Evolutionary conservation across 2,888 invertebrate species (phyloP), one percentile per base, ranked within the genome.

Genomic region (Lagria hirta): DNA sequence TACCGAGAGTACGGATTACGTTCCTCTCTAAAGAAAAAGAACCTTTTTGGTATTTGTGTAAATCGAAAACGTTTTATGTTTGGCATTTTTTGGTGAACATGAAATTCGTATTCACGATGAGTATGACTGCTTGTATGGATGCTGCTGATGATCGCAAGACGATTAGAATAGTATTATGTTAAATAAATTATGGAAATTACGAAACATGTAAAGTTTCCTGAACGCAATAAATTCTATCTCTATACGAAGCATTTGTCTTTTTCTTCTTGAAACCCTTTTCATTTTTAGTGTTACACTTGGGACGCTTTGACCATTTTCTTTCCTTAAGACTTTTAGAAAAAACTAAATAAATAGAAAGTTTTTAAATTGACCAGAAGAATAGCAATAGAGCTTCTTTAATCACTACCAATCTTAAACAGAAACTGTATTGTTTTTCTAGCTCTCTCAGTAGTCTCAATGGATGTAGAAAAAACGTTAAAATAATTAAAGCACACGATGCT

Each of bases 211-310:
- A 73, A 71, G 69, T 72, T 72, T 72, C 73, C 72, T 71, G 70
- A 72, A 72, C 68, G 73, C 73, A 74, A 74, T 74, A 74, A 73
- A 73, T 71, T 74, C 73, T 73, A 72, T 74, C 73, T 73, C 69
- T 66, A 68, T 61, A 58, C 49, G 52, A 58, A 32, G n/a, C n/a
- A 43, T 18, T 17, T 16, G 18, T 30, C 18, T 30, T 30, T 18
- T 14, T 20, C n/a, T n/a, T n/a, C n/a, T n/a, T n/a, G n/a, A n/a
- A n/a, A n/a, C n/a, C n/a, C n/a, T n/a, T n/a, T n/a, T n/a, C n/a
- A n/a, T n/a, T n/a, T n/a, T n/a, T n/a, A n/a, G n/a, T n/a, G n/a
- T n/a, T n/a, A n/a, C n/a, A n/a, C n/a, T n/a, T n/a, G n/a, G n/a
- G n/a, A n/a, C n/a, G n/a, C n/a, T n/a, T n/a, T n/a, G n/a, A n/a